These are phyloP conservation scores for Dinomys branickii DNA, from an alignment of 2,113 vertebrate species.

Conservation along the genomic window DNA sequence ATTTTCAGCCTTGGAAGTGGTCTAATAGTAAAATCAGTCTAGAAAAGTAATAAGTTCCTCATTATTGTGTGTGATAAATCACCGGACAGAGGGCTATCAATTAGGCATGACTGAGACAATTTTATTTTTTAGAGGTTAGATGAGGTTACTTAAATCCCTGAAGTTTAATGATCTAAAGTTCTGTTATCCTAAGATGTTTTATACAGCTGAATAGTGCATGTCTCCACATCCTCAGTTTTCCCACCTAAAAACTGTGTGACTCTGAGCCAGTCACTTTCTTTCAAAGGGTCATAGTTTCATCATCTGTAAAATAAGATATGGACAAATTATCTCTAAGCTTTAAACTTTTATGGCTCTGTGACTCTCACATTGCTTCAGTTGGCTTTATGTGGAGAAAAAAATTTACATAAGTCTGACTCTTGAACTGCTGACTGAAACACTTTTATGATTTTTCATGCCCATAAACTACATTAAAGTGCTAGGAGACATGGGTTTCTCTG, in stretches of 20 bases:
- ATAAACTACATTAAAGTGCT: slow-evolving; percentile 58
- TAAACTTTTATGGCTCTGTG: not conserved
- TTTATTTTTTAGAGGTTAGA: slow-evolving; percentile 4
- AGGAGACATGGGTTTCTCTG: slow-evolving; percentile 44
- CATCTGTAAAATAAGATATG: slow-evolving; percentile 21
- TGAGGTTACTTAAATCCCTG: not conserved
- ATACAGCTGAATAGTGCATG: not conserved
- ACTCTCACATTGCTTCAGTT: slow-evolving; percentile 42
- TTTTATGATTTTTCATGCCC: slow-evolving; percentile 39
- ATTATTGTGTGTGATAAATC: not conserved
- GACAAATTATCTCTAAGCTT: slow-evolving; percentile 17
- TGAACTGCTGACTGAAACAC: slow-evolving; percentile 65
- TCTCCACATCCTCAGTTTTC: not conserved
- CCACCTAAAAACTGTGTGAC: not conserved
- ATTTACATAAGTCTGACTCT: slow-evolving; percentile 53
- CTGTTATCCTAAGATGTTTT: not conserved
- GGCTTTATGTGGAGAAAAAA: slow-evolving; percentile 43
- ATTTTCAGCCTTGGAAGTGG: not conserved
- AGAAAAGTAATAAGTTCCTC: not conserved
- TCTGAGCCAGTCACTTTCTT: not conserved
- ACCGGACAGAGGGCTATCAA: not conserved
- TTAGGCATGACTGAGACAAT: not conserved
- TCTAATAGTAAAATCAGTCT: not conserved
- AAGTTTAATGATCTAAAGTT: not conserved
- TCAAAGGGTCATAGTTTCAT: not conserved